Evolutionary conservation across 2,888 invertebrate species (phyloP), one percentile per base, ranked within the genome.

Genomic region (Stegophylla sp.): DNA sequence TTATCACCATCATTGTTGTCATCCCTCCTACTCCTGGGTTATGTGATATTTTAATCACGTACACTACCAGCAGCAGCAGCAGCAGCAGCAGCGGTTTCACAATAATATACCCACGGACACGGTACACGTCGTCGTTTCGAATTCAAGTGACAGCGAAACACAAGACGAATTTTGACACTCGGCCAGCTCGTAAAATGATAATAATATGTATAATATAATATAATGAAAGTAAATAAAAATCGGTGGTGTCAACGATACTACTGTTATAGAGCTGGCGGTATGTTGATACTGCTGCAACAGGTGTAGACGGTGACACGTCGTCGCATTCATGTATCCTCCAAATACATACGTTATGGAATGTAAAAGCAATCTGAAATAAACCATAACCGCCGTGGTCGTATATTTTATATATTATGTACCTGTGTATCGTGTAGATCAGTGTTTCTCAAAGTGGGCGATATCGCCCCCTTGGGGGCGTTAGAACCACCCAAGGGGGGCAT

Each of bases 1-100:
- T 75, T 64, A 64, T 75, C 43, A 66, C n/a, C n/a, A n/a, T n/a
- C n/a, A n/a, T n/a, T n/a, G n/a, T 75, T 75, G 75, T 75, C 75
- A 43, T 75, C 64, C 64, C 53, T 53, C 64, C 53, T 9, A 75
- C 75, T 53, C 7, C 0, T 53, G 17, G n/a, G 41, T 51, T 66
- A 3, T 12, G 53, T 23, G 17, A 64, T n/a, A n/a, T 75, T 75
- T 64, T 75, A 66, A 75, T 75, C 75, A 75, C 75, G 75, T 75
- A 75, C 48, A 74, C 63, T n/a, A n/a, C n/a, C n/a, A n/a, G n/a
- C n/a, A n/a, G n/a, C n/a, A n/a, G n/a, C n/a, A n/a, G n/a, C n/a
- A n/a, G n/a, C n/a, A n/a, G n/a, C n/a, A n/a, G n/a, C n/a, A n/a
- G n/a, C n/a, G 20, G 34, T 41, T 75, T 64, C 64, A 75, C 64